A percentile compares a stretch with the other conserved stretches of the same genome.
phyloP scores from a whole-genome alignment of 1,140 invertebrate genomes.

The Drosophila pandora region DNA sequence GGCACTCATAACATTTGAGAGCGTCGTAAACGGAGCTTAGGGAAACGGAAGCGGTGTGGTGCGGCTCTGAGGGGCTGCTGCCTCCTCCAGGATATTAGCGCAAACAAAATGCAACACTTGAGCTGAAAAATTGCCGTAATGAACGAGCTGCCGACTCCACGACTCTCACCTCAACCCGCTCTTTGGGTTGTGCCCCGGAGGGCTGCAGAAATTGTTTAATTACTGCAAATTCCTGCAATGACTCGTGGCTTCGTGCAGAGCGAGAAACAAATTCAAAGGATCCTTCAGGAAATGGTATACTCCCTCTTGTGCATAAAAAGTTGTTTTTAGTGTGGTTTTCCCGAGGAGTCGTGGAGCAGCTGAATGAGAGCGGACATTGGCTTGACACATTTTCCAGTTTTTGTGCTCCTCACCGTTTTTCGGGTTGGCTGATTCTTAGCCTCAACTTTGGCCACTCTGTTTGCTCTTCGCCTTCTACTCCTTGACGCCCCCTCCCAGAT shows the following conservation, averaged over 20 bases:
- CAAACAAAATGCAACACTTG: constrained; percentile 82
- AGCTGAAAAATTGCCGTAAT: constrained; percentile 81
- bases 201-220: constrained; percentile 76
- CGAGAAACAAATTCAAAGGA: not conserved
- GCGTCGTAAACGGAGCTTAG: constrained; percentile 38
- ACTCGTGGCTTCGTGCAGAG: constrained; percentile 22
- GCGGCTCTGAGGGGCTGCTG: not conserved
- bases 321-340: not conserved
- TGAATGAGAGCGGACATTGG: constrained; percentile 39
- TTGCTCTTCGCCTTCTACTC: not conserved
- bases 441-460: constrained; percentile 27
- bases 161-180: not conserved
- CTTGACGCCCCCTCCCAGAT: not conserved
- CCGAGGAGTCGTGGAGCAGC: not conserved
- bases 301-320: not conserved
- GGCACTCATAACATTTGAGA: constrained; percentile 72
- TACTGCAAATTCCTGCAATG: constrained; percentile 75
- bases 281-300: not conserved
- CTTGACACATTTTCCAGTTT: constrained; percentile 77
- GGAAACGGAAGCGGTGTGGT: constrained; percentile 18
- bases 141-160: constrained; percentile 55
- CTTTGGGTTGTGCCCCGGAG: constrained; percentile 32
- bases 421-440: constrained; percentile 66
- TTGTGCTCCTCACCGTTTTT: constrained; percentile 65
- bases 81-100: constrained; percentile 68